Evolutionary conservation across 2,797 vertebrate species (phyloP), one percentile per base, ranked within the genome.

Genomic region (Percopsis omiscomaycus): DNA sequence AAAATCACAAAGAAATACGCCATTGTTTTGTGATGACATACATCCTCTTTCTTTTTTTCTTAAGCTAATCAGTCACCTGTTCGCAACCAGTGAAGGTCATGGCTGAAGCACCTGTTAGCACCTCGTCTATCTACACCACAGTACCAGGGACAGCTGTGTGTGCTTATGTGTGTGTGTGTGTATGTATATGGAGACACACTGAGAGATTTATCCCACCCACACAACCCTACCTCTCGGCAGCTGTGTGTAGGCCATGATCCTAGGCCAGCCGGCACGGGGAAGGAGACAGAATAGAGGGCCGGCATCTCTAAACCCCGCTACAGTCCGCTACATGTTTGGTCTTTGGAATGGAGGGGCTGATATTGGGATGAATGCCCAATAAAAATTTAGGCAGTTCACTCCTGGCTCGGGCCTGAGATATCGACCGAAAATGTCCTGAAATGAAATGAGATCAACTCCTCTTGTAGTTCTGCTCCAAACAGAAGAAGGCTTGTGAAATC

Each of bases 81-180:
- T 89, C 83, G 86, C 79, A 79, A 78, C 78, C 78, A 72, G 79
- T 70, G 82, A 89, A 89, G 85, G 89, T 90, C 89, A 87, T 61
- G 80, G 79, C 84, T 80, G 75, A 47, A 78, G 85, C 90, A 93
- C 91, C 90, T 92, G 91, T 91, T 91, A 88, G 88, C 90, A 87
- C 89, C 84, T 90, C 83, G 83, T 91, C 91, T 87, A 81, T 89
- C 88, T 79, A 86, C 89, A 86, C 84, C 84, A 75, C 88, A 80
- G 82, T 83, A 88, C 89, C 83, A 82, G 82, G 79, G 87, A 88
- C 90, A 92, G 90, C 90, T 92, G 86, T 86, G 88, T 56, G 61
- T 74, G 66, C 15, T 22, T 61, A 58, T 70, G 46, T 28, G 51
- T 53, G 22, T 66, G 66, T 70, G 67, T 28, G 32, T 62, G 63